Percentiles rank a stretch among this genome's conserved stretches.
These are phyloP conservation scores for Pseudorasbora parva DNA, from an alignment of 2,113 vertebrate species.

Conservation along the genomic window DNA sequence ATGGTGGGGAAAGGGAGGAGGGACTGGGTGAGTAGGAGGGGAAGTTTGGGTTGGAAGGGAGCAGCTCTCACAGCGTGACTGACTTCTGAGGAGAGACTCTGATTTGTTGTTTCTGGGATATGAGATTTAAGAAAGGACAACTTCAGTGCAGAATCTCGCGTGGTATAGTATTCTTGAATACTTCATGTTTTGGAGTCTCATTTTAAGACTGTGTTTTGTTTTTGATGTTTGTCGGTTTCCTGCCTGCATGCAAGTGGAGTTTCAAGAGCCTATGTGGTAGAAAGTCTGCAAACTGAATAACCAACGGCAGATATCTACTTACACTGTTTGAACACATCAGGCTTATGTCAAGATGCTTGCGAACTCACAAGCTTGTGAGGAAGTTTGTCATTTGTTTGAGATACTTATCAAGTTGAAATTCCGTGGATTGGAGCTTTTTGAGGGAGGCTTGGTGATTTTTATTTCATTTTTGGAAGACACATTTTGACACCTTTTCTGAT, in stretches of 20 bases:
- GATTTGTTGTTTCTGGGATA: constrained; percentile 53
- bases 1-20: constrained; percentile 41
- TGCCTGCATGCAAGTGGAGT: constrained; percentile 43
- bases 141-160: constrained; percentile 48
- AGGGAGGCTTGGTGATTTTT: neutral
- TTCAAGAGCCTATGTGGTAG: constrained; percentile 26
- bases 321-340: constrained; percentile 19
- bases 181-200: constrained; percentile 3
- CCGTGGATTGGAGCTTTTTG: neutral
- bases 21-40: neutral
- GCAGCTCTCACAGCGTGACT: constrained; percentile 57
- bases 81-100: constrained; percentile 34
- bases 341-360: neutral
- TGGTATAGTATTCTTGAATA: constrained; percentile 62
- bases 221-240: constrained; percentile 59
- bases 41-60: constrained; percentile 44
- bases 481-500: neutral
- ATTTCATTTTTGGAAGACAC: neutral
- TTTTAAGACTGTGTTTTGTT: constrained; percentile 10
- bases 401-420: neutral
- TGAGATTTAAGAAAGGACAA: constrained; percentile 52
- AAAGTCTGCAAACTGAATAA: constrained; percentile 20
- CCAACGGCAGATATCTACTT: constrained; percentile 20
- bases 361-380: neutral
- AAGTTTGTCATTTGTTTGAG: constrained; percentile 6